Evolutionary conservation across 2,113 vertebrate species (phyloP), one percentile per base, ranked within the genome.

Genomic region (Bucco capensis): DNA sequence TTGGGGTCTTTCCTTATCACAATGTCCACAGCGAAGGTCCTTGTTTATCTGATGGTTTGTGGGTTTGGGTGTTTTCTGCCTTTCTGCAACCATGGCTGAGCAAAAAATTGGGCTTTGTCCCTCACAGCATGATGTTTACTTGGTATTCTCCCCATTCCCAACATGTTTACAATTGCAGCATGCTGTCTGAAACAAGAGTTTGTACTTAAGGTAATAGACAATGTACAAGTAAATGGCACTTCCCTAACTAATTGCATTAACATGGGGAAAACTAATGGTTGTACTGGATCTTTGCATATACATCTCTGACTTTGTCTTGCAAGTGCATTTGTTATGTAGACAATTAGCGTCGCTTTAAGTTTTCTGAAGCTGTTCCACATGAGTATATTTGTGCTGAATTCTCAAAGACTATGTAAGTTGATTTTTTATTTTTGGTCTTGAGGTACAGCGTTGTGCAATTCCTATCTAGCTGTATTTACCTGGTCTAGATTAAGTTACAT

Each of bases 401-500:
- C 28, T 61, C 47, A 85, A 65, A 66, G 53, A 10, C 19, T 65
- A 7, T 54, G 17, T 3, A 82, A 74, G 25, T 18, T 65, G 23
- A 65, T 70, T 74, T n/a, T n/a, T 80, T 80, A 57, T 42, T 9
- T 89, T 74, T 74, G 21, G 28, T 92, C 69, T 57, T 64, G 80
- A 50, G 70, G 86, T 50, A 90, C 73, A 75, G 54, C 81, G 27
- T 72, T 94, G 82, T 93, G 31, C 25, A 78, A 42, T 89, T 76
- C 8, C 9, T 69, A 64, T 46, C 40, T 77, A 60, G 24, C 28
- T 56, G 14, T 79, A 82, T 89, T 89, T 89, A 79, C 28, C 33
- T 90, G 81, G 67, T 56, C 57, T 82, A 75, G 47, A 64, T 69
- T 44, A 83, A 9, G 1, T 60, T 75, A 78, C 11, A 28, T 65